A percentile compares a stretch with the other conserved stretches of the same genome.
Evolutionary conservation across 1,140 invertebrate genomes (phyloP).

Genomic region (Dinoponera quadriceps): DNA sequence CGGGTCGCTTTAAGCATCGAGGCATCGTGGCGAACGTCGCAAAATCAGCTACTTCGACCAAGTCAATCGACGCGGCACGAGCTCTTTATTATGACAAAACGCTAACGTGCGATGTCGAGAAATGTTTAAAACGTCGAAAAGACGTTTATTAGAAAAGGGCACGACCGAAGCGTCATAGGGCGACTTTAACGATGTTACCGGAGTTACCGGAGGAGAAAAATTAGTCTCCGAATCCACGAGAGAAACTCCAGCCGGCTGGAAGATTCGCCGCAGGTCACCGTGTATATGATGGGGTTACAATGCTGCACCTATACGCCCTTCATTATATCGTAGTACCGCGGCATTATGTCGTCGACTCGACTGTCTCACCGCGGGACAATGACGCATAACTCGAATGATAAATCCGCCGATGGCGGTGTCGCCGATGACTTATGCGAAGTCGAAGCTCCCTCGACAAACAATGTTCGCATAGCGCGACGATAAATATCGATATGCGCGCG

Average conservation of each 20-base stretch:
- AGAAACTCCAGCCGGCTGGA: not conserved
- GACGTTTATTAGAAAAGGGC: not conserved
- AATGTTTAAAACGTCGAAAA: not conserved
- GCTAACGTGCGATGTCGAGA: not conserved
- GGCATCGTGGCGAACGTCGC: not conserved
- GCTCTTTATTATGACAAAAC: not conserved
- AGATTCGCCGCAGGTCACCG: not conserved
- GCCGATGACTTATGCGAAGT: conserved; percentile 46
- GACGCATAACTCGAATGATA: conserved; percentile 61
- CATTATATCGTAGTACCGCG: conserved; percentile 52
- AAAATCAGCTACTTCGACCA: not conserved
- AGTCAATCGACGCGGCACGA: not conserved
- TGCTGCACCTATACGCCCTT: conserved; percentile 48
- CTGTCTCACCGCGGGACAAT: conserved; percentile 42
- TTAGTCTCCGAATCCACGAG: not conserved
- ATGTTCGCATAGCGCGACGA: conserved; percentile 37
- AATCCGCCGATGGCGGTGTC: conserved; percentile 37
- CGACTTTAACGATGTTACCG: too few species aligned
- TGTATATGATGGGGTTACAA: conserved; percentile 39
- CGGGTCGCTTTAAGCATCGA: not conserved
- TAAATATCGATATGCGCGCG: conserved; percentile 56
- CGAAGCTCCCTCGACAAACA: conserved; percentile 42
- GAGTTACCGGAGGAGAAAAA: not conserved
- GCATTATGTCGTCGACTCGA: conserved; percentile 59
- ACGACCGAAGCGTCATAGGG: too few species aligned